Percentiles rank a stretch among this genome's conserved stretches.
Evolutionary conservation across 2,113 vertebrate species (phyloP).

Genomic region (Mus musculus): DNA sequence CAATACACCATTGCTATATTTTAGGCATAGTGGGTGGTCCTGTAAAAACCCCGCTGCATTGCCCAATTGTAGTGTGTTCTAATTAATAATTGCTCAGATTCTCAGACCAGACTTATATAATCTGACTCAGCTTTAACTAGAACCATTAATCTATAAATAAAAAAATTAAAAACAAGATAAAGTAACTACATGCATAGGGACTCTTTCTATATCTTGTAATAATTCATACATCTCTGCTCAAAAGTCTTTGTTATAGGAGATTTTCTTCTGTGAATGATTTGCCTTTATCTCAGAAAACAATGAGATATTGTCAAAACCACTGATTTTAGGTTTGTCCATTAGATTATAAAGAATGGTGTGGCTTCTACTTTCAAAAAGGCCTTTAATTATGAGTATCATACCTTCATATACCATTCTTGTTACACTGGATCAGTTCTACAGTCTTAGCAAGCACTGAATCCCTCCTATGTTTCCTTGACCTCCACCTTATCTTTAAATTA

Average conservation of each 20-base stretch:
- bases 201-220: neutral
- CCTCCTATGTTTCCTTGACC: too few species aligned
- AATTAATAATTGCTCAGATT: neutral
- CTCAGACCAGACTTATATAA: neutral
- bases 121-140: neutral
- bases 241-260: neutral
- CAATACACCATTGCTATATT: neutral
- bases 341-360: neutral
- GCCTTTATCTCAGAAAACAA: neutral
- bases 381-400: neutral
- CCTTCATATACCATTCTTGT: neutral
- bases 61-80: neutral
- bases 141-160: neutral
- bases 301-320: neutral
- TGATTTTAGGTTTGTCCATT: neutral
- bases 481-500: neutral
- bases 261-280: neutral
- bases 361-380: neutral
- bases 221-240: neutral
- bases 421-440: neutral
- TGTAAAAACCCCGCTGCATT: neutral
- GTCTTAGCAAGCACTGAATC: neutral
- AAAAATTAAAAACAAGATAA: neutral
- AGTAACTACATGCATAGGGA: neutral
- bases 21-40: neutral